Conservation (phyloP, 2,113 vertebrate species). For the Eclectus roratus region DNA sequence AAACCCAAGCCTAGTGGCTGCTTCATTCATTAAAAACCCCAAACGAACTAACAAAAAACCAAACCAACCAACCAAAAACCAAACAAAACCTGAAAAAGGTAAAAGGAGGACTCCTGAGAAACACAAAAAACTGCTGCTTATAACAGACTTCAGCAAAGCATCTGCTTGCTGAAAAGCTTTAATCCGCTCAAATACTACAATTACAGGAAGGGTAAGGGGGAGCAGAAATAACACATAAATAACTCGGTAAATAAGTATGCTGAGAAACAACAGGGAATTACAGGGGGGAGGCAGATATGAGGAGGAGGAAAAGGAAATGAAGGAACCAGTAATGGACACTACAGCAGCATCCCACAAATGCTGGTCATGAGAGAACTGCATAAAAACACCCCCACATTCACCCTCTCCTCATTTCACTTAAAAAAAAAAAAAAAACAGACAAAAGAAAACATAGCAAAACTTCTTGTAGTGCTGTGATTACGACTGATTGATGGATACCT, state of each 20-base stretch:
- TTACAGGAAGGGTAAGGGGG: neutral
- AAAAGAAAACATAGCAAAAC: neutral
- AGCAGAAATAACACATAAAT: neutral
- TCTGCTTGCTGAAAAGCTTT: accelerated
- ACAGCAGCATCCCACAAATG: neutral
- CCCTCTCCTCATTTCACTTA: neutral
- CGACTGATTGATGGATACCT: neutral
- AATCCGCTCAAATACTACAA: accelerated
- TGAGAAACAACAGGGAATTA: neutral
- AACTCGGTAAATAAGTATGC: neutral
- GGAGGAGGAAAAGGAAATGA: neutral
- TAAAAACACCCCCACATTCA: neutral
- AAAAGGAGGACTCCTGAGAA: neutral
- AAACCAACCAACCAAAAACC: neutral
- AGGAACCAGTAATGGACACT: neutral
- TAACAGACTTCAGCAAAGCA: neutral
- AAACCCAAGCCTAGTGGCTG: neutral
- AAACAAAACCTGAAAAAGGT: neutral
- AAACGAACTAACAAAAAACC: neutral
- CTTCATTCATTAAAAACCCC: neutral
- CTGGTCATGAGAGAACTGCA: neutral
- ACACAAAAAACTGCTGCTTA: neutral
- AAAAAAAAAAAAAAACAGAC: neutral
- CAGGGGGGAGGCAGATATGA: neutral
- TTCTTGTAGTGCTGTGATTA: neutral